A percentile compares a stretch with the other conserved stretches of the same genome.
These are phyloP conservation scores for Merops nubicus DNA, from an alignment of 2,113 vertebrate genomes.

Conservation along the genomic window DNA sequence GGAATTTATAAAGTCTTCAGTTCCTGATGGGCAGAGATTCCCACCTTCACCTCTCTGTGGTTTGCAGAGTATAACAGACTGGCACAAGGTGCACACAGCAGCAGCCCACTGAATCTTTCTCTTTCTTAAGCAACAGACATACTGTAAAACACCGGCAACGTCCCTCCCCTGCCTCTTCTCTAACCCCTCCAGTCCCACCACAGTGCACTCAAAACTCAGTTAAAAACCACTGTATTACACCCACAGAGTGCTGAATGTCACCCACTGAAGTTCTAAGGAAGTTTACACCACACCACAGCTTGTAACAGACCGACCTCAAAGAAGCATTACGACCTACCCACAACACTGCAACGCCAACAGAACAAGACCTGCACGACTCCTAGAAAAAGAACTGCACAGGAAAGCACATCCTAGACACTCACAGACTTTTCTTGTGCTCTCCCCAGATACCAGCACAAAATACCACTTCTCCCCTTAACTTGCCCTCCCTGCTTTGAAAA, in stretches of 20 bases:
- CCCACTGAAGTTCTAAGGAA: neutral
- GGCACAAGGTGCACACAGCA: accelerated
- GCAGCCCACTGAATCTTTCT: neutral
- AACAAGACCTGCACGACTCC: neutral
- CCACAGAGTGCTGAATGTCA: neutral
- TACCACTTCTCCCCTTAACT: neutral
- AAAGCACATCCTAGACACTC: neutral
- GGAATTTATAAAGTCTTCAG: neutral
- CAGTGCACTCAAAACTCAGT: neutral
- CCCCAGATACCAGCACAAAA: neutral
- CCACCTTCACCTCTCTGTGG: neutral
- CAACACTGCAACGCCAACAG: too few species aligned
- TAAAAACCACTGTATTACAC: neutral
- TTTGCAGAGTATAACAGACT: neutral
- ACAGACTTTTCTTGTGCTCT: accelerated
- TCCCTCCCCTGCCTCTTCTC: neutral
- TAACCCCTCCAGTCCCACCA: neutral
- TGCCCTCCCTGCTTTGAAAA: neutral
- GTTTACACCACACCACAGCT: neutral
- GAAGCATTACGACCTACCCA: neutral
- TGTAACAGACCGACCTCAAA: neutral
- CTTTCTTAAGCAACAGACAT: neutral
- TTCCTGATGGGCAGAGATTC: neutral
- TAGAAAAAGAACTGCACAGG: neutral
- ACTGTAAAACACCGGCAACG: neutral